A percentile compares a stretch with the other conserved stretches of the same genome.
These are phyloP conservation scores for Chrysomela aeneicollis DNA, from an alignment of 2,888 invertebrate genomes.

Conservation along the genomic window DNA sequence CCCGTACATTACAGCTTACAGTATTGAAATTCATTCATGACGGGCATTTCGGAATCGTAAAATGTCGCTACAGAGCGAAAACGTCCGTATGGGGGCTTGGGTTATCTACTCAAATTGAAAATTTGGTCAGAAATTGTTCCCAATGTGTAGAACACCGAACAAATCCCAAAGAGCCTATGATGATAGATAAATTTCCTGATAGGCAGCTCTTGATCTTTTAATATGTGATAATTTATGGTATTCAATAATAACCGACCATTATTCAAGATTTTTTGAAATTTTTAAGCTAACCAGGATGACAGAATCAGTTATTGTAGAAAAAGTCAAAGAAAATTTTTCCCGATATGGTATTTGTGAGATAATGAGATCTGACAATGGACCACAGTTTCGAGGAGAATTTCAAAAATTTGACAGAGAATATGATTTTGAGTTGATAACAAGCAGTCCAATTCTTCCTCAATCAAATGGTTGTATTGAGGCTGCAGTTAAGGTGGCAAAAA, in stretches of 20 bases:
- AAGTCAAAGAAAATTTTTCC: conserved; percentile 41
- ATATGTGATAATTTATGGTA: conserved; percentile 22
- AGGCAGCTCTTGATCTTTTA: conserved; percentile 31
- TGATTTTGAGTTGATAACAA: conserved; percentile 23
- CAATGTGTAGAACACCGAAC: conserved; percentile 31
- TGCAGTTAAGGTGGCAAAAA: conserved; percentile 20
- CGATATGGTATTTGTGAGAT: conserved; percentile 43
- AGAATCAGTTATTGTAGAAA: conserved; percentile 30
- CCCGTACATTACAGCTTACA: not conserved
- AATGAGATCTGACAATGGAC: too few relatives aligned
- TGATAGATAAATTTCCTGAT: conserved; percentile 32
- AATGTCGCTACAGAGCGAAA: conserved; percentile 36
- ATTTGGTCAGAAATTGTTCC: conserved; percentile 36
- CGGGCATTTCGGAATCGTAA: conserved; percentile 8
- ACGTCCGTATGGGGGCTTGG: conserved; percentile 37
- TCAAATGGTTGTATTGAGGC: too few relatives aligned
- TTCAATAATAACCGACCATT: conserved; percentile 36
- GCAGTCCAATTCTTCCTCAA: conserved; percentile 36
- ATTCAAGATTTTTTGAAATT: conserved; percentile 38
- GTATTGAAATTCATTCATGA: not conserved
- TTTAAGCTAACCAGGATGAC: conserved; percentile 26
- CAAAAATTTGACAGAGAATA: conserved; percentile 23
- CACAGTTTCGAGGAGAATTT: conserved; percentile 40
- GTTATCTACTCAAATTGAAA: conserved; percentile 37
- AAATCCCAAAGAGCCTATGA: conserved; percentile 33